Base-by-base conservation (phyloP, 2,797 vertebrate genomes). In the Synanceia verrucosa region DNA sequence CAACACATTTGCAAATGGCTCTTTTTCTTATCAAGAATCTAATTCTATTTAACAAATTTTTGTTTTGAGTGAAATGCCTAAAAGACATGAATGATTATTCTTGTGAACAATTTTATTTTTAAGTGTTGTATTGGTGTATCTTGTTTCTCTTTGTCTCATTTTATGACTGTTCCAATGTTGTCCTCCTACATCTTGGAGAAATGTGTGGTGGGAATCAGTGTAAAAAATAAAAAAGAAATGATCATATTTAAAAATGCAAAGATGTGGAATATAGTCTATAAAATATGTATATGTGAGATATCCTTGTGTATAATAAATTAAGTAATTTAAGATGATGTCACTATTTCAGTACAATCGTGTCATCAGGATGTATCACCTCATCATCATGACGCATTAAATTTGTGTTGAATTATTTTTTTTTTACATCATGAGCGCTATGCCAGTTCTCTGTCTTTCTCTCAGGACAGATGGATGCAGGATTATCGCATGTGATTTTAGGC, bases 401-500 rank as follows among this genome's bases (percentile, higher is more conserved):
- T 63, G 58, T 65, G 51, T 59, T 68, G 23, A 41, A 24, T 72
- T 48, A 16, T 18, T 48, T 58, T 24, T 16, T 52, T 58, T 26
- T 61, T 53, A 84, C 70, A 80, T 56, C 52, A 76, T 63, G 44
- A 73, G 57, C 37, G 34, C 73, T 79, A 79, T 84, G 79, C 76
- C 65, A 63, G 60, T 59, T 67, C 64, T 64, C 66, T 78, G 66
- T 70, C 62, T 77, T 76, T 86, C 70, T 85, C 60, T 79, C 72
- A 33, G 82, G 89, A 86, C 92, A 94, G 93, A 94, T 94, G 94
- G 94, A 90, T 84, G 76, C 69, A 73, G 88, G 94, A 95, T 95
- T 94, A 94, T 92, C 90, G 86, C 84, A n/a, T 66, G 91, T 92
- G 92, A 94, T 94, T 94, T 95, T 90, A 93, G 91, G 84, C 91